Percentiles rank a stretch among this genome's conserved stretches.
These are phyloP conservation scores for Papilio demoleus DNA, from an alignment of 2,888 invertebrate species.

Conservation along the genomic window DNA sequence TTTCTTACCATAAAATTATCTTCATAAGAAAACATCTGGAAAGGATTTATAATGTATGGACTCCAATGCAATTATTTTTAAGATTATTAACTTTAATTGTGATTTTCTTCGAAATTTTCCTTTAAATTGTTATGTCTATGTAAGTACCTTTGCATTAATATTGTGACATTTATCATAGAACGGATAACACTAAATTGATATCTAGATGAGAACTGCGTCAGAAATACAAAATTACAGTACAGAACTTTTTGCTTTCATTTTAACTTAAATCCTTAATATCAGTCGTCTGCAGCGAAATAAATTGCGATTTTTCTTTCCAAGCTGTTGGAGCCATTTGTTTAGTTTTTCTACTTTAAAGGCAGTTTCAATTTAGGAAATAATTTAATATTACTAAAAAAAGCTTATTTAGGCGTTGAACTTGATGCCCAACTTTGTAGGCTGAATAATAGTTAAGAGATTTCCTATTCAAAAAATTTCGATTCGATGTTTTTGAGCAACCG, in stretches of 20 bases:
- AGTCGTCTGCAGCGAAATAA: constrained; percentile 39
- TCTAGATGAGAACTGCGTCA: constrained; percentile 2
- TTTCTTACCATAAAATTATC: neutral
- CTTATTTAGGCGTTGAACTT: neutral
- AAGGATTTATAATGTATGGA: neutral
- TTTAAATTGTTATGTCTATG: too few species aligned
- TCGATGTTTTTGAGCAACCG: too few species aligned
- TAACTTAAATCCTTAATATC: constrained; percentile 38
- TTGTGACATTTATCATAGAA: neutral
- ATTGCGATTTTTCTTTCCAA: constrained; percentile 39
- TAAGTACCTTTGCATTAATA: neutral
- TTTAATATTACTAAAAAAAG: constrained; percentile 8
- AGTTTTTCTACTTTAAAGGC: constrained; percentile 32
- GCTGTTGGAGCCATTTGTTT: constrained; percentile 36
- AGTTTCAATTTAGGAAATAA: constrained; percentile 20
- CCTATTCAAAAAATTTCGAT: too few species aligned
- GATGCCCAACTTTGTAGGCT: too few species aligned
- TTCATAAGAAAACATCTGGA: neutral
- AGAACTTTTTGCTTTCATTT: constrained; percentile 36
- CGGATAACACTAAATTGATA: neutral
- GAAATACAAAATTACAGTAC: constrained; percentile 24
- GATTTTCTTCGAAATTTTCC: neutral
- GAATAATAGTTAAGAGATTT: too few species aligned
- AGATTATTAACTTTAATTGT: neutral
- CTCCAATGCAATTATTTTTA: neutral